Evolutionary conservation across 1,140 invertebrate species (phyloP), one percentile per base, ranked within the genome.

Genomic region (Caerostris darwini): DNA sequence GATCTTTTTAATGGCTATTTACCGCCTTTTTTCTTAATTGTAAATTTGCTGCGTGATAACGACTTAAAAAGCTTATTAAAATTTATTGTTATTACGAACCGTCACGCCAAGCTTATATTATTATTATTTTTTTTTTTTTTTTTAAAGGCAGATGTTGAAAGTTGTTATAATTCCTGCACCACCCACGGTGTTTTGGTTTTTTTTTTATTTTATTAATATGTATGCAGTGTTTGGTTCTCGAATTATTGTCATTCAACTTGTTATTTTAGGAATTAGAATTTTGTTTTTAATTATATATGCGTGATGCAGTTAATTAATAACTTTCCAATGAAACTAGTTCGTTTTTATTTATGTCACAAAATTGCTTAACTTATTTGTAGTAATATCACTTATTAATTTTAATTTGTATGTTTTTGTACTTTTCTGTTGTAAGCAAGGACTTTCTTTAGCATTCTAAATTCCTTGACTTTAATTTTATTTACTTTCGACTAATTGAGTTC

Each of bases 81-180:
- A 85, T 57, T 56, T 57, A 85, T 85, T 85, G 82, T 85, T 85
- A 67, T 67, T n/a, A 12, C 56, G 7, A 58, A 34, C 64, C n/a
- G 83, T 85, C 83, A 85, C 57, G 54, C 83, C 12, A 50, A 59
- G 14, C 54, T 85, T 7, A 50, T 77, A 5, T 50, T 5, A 10
- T 8, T 53, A 10, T 50, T 12, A 77, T 77, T 77, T 34, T 34
- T 17, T 64, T 64, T 17, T 0, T 14, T 64, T 64, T 17, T 64
- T 17, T 10, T 17, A 12, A 61, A 5, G 61, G 10, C 50, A 77
- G 71, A 77, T 77, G 8, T 12, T 77, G 71, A 77, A 77, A 77
- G 34, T 77, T 67, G 17, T 67, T n/a, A 67, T 17, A 17, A 34
- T n/a, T 67, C n/a, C 14, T 67, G 6, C 12, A n/a, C 61, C 61